phyloP scores from a whole-genome alignment of 2,113 vertebrate species.

The Nothoprocta pentlandii region DNA sequence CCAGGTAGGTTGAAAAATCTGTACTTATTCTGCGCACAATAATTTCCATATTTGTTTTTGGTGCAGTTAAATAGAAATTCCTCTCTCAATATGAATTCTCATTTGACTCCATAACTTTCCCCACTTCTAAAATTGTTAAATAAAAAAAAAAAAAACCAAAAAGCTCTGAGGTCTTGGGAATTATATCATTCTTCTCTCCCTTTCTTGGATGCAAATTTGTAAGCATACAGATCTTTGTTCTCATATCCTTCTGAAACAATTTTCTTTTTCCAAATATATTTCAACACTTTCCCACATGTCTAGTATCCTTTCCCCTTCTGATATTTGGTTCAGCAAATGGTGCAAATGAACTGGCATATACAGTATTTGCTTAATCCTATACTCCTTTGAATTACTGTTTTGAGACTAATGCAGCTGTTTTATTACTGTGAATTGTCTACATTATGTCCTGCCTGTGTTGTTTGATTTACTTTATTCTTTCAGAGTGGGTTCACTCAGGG shows the following conservation, averaged over 20 bases:
- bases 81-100: neutral
- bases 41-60: neutral
- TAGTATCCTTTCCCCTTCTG: conserved; percentile 20
- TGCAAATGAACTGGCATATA: conserved; percentile 37
- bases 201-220: neutral
- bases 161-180: neutral
- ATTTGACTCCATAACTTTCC: neutral
- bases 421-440: conserved; percentile 41
- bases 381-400: conserved; percentile 36
- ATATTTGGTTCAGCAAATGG: conserved; percentile 48
- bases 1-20: neutral
- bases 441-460: neutral
- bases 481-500: neutral
- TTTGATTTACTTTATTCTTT: conserved; percentile 42
- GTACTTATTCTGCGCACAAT: neutral
- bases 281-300: conserved; percentile 23
- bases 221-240: conserved; percentile 59
- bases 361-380: conserved; percentile 55
- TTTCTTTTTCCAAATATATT: conserved; percentile 51
- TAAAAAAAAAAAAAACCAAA: neutral
- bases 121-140: conserved; percentile 9
- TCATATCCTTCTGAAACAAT: conserved; percentile 48
- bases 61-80: neutral
- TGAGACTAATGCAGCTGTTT: conserved; percentile 52
- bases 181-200: neutral